Evolutionary conservation across 2,113 vertebrate species (phyloP).

Genomic region (Cochlearius cochlearius): DNA sequence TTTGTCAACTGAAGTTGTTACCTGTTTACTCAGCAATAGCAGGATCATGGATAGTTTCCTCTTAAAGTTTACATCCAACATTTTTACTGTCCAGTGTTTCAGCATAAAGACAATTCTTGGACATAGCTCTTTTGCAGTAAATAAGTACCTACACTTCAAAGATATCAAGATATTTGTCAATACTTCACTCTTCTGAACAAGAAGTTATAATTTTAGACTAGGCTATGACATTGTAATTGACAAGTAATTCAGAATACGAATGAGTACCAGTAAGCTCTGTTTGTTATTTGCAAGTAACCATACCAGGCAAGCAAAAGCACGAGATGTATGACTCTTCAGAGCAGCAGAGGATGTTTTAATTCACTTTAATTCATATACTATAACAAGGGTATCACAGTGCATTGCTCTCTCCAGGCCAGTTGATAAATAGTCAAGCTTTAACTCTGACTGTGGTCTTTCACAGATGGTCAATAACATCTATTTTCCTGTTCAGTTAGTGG

Average conservation of each 20-base stretch:
- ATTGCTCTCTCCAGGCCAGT: not conserved
- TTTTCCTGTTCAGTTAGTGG: not conserved
- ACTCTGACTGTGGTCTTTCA: not conserved
- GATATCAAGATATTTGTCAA: not conserved
- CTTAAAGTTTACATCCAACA: not conserved
- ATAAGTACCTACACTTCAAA: not conserved
- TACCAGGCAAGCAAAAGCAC: not conserved
- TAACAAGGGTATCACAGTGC: not conserved
- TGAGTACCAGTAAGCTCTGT: not conserved
- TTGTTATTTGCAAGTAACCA: not conserved
- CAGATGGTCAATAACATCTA: not conserved
- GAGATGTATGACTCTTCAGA: not conserved
- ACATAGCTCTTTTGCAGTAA: not conserved
- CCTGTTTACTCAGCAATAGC: not conserved
- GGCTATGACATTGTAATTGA: not conserved
- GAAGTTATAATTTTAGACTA: not conserved
- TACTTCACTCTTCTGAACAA: not conserved
- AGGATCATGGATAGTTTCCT: not conserved
- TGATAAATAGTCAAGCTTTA: not conserved
- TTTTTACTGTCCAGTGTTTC: not conserved
- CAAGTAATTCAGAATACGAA: slow-evolving; percentile 37
- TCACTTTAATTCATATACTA: not conserved
- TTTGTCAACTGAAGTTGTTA: not conserved
- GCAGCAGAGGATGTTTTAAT: not conserved
- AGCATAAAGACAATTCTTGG: not conserved